Conservation (phyloP, 1,140 invertebrate genomes). For the Mya arenaria region DNA sequence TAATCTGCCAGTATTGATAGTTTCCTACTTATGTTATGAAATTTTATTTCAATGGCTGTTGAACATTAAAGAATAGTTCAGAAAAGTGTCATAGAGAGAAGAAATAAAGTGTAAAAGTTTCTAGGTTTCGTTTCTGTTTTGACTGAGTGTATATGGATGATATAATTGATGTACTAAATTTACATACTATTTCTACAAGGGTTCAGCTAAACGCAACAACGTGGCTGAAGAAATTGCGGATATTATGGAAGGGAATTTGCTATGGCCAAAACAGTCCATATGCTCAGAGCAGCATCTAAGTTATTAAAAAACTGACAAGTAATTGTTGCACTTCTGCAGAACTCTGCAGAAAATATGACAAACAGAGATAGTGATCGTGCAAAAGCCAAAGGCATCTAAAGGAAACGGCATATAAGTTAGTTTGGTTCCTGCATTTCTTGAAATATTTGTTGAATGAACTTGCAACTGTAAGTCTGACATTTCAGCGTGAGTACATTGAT, state of each 20-base stretch:
- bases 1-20: too few relatives aligned
- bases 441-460: constrained; percentile 17
- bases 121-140: too few relatives aligned
- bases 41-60: too few relatives aligned
- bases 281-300: constrained; percentile 33
- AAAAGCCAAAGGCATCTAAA: constrained; percentile 42
- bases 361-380: constrained; percentile 44
- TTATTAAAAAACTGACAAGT: constrained; percentile 40
- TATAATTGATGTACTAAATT: constrained; percentile 35
- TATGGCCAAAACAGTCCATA: constrained; percentile 47
- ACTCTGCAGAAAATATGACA: constrained; percentile 41
- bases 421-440: constrained; percentile 23
- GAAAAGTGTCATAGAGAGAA: too few relatives aligned
- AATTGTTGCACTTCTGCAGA: constrained; percentile 35
- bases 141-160: constrained; percentile 50
- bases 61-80: too few relatives aligned
- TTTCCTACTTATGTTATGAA: too few relatives aligned
- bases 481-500: constrained; percentile 5
- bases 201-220: constrained; percentile 54
- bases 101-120: too few relatives aligned
- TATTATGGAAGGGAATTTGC: constrained; percentile 39
- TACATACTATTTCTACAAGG: constrained; percentile 53
- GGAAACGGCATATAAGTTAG: constrained; percentile 17
- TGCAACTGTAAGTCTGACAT: background rate
- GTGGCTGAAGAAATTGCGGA: constrained; percentile 46